A percentile compares a stretch with the other conserved stretches of the same genome.
These are phyloP conservation scores for Dilophus febrilis DNA, from an alignment of 2,888 invertebrate species.

Conservation along the genomic window DNA sequence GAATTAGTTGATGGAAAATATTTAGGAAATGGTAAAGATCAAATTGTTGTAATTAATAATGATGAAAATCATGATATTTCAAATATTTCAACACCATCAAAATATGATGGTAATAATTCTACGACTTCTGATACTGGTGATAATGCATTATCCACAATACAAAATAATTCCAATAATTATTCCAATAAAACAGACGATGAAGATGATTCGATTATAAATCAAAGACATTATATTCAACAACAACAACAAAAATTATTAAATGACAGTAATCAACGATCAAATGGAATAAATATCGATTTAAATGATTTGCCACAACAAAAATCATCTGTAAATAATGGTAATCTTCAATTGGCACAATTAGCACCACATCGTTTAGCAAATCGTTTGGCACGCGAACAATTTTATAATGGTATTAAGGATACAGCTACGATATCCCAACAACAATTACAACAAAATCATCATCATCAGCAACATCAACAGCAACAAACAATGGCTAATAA, in stretches of 20 bases:
- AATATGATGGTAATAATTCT: no score
- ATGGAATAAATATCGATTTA: no score
- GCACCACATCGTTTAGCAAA: conserved; percentile 5
- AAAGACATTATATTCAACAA: no score
- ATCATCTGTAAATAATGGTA: conserved; percentile 3
- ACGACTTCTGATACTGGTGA: no score
- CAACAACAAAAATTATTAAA: no score
- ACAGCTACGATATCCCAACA: neutral
- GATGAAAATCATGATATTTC: neutral
- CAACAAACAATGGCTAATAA: neutral
- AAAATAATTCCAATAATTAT: no score
- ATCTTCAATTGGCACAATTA: no score
- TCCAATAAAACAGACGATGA: no score
- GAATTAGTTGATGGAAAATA: conserved; percentile 1
- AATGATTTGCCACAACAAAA: conserved; percentile 3
- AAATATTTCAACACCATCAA: no score
- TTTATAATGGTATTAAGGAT: conserved; percentile 5
- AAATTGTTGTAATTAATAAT: neutral
- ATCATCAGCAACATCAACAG: neutral
- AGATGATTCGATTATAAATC: no score
- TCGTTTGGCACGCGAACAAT: conserved; percentile 5
- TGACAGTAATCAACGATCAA: no score
- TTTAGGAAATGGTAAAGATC: neutral
- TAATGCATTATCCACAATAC: no score
- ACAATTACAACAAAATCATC: neutral